Evolutionary conservation across 64 coral and sea anemone species (phyloP), one percentile per base, ranked within the genome.

Genomic region (Actinia equina): DNA sequence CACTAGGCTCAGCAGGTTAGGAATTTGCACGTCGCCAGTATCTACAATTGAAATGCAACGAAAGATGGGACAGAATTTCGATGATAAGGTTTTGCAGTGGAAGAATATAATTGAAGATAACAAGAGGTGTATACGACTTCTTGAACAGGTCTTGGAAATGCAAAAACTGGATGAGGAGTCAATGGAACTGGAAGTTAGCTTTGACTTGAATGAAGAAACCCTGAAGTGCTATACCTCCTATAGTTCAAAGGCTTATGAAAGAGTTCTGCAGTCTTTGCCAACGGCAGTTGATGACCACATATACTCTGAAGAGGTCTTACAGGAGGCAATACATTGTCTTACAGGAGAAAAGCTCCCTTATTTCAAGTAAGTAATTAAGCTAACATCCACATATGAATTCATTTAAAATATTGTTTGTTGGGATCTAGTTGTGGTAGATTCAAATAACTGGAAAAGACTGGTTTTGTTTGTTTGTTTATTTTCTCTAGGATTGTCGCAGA

Each of bases 11-110:
- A 87, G 71, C 64, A 77, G 59, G 16, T 79, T 80, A 23, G 86
- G 86, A 26, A 70, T 88, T 25, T 88, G 86, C n/a, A 88, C 61
- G 86, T 88, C 86, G n/a, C 86, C 86, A 10, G 71, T 77, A 59
- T 58, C 46, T 20, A 79, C 52, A 18, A 52, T 80, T 37, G 43
- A 79, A 53, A 25, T 88, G 44, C 86, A 77, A 52, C 52, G 45
- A 25, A 80, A 27, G n/a, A 88, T 88, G 86, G 74, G 86, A 57
- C 45, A 78, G 49, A 79, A 57, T 76, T 88, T 51, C n/a, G 52
- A 53, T 69, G 27, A 51, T 64, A 88, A 88, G 56, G n/a, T 88
- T 22, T 17, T 79, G 6, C 44, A 78, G 43, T 88, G 86, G 86
- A 88, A 88, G 25, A 41, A 11, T 57, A 70, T 77, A 58, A 88